A percentile compares a stretch with the other conserved stretches of the same genome.
Evolutionary conservation across 1,140 invertebrate genomes (phyloP).

Genomic region (Parapsyche elsis): DNA sequence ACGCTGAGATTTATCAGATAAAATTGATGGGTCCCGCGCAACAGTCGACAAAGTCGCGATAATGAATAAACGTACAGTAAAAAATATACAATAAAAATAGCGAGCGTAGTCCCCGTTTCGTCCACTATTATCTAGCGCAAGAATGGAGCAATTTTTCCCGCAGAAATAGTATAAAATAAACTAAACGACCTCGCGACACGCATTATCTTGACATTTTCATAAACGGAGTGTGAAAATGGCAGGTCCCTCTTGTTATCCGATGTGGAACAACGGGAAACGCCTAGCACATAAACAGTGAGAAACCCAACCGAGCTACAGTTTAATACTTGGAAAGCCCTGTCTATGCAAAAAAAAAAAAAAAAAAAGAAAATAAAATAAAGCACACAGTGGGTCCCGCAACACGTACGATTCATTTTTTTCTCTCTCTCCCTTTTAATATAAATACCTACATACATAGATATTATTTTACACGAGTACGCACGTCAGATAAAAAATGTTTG

Average conservation of each 20-base stretch:
- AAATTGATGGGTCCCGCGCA: neutral
- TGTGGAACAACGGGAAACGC: constrained; percentile 25
- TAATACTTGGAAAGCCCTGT: constrained; percentile 6
- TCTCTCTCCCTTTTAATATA: neutral
- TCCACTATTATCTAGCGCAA: neutral
- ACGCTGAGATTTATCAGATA: neutral
- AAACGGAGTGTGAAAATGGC: constrained; percentile 27
- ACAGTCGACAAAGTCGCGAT: neutral
- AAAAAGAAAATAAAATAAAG: neutral
- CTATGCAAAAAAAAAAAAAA: constrained; percentile 11
- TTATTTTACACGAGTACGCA: constrained; percentile 24
- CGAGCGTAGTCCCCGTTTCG: neutral
- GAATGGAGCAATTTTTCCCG: neutral
- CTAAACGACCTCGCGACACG: constrained; percentile 27
- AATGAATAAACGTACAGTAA: neutral
- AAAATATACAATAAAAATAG: neutral
- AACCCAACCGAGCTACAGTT: neutral
- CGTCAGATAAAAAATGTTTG: constrained; percentile 36
- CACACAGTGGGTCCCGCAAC: neutral
- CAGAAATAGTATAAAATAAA: constrained; percentile 1
- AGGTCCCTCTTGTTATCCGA: constrained; percentile 31
- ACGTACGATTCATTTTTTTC: neutral
- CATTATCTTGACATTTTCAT: constrained; percentile 33
- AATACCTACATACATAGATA: neutral
- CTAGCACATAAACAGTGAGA: neutral